phyloP scores from a whole-genome alignment of 2,888 invertebrate species.

The Gortyna flavago region DNA sequence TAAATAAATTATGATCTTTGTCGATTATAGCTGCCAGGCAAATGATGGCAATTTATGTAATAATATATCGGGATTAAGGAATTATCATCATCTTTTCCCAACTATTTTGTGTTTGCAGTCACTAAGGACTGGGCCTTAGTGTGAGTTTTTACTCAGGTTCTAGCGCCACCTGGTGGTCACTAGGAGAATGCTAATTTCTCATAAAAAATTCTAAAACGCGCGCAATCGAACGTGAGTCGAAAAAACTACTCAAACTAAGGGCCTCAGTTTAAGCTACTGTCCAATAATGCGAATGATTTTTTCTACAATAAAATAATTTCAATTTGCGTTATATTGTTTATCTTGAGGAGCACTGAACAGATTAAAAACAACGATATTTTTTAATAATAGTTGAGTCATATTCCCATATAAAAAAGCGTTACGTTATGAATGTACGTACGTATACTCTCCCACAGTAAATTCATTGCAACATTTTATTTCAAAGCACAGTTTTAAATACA shows the following conservation, averaged over 20 bases:
- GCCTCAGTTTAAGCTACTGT: too few relatives aligned
- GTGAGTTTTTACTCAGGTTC: too few relatives aligned
- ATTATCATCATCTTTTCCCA: not conserved
- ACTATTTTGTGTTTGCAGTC: not conserved
- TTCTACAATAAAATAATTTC: not conserved
- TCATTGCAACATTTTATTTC: slow-evolving; percentile 32
- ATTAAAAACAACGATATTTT: not conserved
- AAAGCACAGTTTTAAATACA: slow-evolving; percentile 38
- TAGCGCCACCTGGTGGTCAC: too few relatives aligned
- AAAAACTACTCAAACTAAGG: too few relatives aligned
- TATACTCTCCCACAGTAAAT: not conserved
- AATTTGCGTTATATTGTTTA: not conserved
- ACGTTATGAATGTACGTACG: not conserved
- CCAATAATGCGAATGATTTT: too few relatives aligned
- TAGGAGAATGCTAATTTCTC: too few relatives aligned
- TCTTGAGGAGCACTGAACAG: not conserved
- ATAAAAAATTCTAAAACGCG: too few relatives aligned
- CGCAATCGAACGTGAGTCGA: too few relatives aligned
- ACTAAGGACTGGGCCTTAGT: not conserved
- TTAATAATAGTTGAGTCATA: not conserved
- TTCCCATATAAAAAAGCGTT: not conserved
- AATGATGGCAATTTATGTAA: not conserved
- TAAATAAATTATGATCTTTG: not conserved
- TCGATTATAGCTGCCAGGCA: not conserved
- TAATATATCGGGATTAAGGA: not conserved